Conservation (phyloP, 2,888 invertebrate species). For the Brassicogethes aeneus region DNA sequence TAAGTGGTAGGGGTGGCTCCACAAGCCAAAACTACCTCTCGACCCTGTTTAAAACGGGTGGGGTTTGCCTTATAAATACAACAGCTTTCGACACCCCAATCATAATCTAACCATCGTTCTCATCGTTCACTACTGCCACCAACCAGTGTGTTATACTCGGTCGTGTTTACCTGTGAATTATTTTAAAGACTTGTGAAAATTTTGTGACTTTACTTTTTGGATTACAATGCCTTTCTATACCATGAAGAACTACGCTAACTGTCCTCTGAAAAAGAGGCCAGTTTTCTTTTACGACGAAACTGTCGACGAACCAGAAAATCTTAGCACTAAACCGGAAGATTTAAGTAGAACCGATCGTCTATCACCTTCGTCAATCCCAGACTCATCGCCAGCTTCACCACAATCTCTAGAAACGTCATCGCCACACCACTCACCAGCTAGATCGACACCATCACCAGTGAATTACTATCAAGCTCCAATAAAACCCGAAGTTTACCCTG, state of each 20-base stretch:
- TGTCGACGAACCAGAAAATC: conserved; percentile 69
- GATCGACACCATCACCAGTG: conserved; percentile 19
- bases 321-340: conserved; percentile 78
- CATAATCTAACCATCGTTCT: background rate
- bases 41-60: background rate
- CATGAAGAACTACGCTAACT: conserved; percentile 18
- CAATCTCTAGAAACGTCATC: conserved; percentile 28
- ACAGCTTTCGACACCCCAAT: background rate
- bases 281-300: conserved; percentile 47
- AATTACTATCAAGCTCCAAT: conserved; percentile 9
- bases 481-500: conserved; percentile 6
- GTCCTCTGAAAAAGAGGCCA: background rate
- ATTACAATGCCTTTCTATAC: conserved; percentile 73
- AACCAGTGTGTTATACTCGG: background rate
- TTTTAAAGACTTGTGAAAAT: conserved; percentile 46
- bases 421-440: conserved; percentile 26
- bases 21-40: background rate
- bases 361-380: conserved; percentile 27
- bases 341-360: conserved; percentile 53
- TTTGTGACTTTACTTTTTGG: too few relatives aligned
- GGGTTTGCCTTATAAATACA: background rate
- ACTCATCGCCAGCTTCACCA: conserved; percentile 36
- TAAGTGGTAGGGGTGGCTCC: background rate
- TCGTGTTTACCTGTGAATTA: background rate
- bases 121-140: background rate